These are phyloP conservation scores for Pteropus alecto DNA, from an alignment of 2,113 vertebrate genomes.

Conservation along the genomic window DNA sequence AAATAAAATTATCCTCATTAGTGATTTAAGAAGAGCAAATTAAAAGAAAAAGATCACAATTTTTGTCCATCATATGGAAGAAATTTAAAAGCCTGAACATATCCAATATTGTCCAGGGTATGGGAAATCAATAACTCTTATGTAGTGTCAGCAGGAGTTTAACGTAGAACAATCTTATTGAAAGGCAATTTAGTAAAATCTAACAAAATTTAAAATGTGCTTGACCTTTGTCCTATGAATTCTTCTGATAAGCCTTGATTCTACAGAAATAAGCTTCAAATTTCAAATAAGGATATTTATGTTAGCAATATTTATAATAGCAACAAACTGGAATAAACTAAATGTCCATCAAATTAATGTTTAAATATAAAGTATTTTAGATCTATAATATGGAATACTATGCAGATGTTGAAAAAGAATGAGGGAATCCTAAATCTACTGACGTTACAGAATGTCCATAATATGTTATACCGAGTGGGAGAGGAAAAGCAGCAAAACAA, in stretches of 20 bases:
- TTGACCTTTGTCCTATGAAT: background rate
- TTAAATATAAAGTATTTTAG: background rate
- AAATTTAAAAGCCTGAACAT: background rate
- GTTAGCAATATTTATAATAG: background rate
- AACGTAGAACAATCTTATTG: background rate
- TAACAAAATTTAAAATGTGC: background rate
- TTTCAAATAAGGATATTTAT: background rate
- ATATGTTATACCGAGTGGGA: background rate
- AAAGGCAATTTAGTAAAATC: background rate
- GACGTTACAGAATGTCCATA: background rate
- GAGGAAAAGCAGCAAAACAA: background rate
- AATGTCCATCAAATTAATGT: background rate
- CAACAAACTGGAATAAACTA: background rate
- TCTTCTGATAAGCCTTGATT: background rate
- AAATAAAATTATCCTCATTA: background rate
- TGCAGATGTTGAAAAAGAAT: background rate
- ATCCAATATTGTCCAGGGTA: background rate
- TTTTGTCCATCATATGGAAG: background rate
- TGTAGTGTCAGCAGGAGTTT: background rate
- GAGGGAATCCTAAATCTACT: background rate
- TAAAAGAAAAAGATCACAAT: background rate
- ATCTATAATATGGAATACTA: background rate
- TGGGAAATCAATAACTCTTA: background rate
- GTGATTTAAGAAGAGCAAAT: constrained; percentile 13
- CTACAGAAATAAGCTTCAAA: background rate